Evolutionary conservation across 2,888 invertebrate genomes (phyloP).

Genomic region (Zaprionus bogoriensis): DNA sequence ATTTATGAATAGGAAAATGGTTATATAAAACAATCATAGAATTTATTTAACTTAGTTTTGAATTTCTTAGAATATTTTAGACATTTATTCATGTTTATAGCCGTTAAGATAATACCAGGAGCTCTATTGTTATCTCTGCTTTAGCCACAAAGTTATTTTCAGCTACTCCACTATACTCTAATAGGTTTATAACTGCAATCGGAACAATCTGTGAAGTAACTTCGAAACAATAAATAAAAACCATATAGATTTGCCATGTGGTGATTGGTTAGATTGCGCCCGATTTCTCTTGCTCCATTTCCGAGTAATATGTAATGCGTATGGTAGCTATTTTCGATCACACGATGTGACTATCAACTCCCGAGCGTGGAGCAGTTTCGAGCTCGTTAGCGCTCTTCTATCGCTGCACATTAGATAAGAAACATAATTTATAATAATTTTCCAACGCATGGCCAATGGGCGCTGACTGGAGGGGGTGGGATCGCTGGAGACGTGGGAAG

Average conservation of each 20-base stretch:
- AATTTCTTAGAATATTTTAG: too few species aligned
- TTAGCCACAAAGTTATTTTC: too few species aligned
- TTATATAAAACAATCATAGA: too few species aligned
- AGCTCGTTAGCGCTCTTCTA: constrained; percentile 38
- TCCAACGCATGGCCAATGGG: constrained; percentile 64
- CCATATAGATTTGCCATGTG: neutral
- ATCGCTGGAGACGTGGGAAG: neutral
- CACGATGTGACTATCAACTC: constrained; percentile 15
- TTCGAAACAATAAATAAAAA: neutral
- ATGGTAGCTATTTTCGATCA: neutral
- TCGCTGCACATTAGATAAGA: constrained; percentile 48
- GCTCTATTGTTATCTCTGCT: too few species aligned
- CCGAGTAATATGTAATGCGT: too few species aligned
- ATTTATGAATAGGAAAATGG: neutral
- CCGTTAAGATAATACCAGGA: too few species aligned
- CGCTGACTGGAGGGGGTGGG: constrained; percentile 2
- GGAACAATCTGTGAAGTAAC: neutral
- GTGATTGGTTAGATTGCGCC: neutral
- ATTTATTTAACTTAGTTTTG: too few species aligned
- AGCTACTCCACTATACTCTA: too few species aligned
- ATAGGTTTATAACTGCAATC: neutral
- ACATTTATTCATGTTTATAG: too few species aligned
- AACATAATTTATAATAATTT: constrained; percentile 77
- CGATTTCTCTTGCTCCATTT: neutral
- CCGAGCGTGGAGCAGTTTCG: constrained; percentile 13